phyloP scores from a whole-genome alignment of 2,888 invertebrate genomes.

The Epistrophella euchroma region DNA sequence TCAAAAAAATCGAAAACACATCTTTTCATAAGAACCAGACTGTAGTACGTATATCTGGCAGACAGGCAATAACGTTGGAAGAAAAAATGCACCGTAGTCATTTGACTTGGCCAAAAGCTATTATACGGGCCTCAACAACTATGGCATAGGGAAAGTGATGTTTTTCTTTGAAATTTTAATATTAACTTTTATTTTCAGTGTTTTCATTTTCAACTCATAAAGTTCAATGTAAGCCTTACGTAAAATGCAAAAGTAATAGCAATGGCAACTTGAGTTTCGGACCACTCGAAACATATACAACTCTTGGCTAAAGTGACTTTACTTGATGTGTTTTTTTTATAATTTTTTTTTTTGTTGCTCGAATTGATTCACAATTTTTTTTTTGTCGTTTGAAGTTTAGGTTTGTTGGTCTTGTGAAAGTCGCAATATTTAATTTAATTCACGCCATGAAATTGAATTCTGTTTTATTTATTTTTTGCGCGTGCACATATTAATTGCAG shows the following conservation, averaged over 20 bases:
- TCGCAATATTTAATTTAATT: constrained; percentile 49
- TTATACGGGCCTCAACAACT: constrained; percentile 23
- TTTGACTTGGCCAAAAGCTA: constrained; percentile 56
- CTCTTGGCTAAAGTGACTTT: constrained; percentile 33
- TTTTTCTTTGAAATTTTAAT: constrained; percentile 26
- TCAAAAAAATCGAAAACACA: not conserved
- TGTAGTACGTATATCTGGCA: constrained; percentile 34
- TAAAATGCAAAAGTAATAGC: constrained; percentile 69
- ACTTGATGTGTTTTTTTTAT: constrained; percentile 26
- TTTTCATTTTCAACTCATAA: constrained; percentile 70
- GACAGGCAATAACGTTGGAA: constrained; percentile 7
- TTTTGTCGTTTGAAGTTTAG: constrained; percentile 22
- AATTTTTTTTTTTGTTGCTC: constrained; percentile 31
- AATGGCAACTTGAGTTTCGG: constrained; percentile 56
- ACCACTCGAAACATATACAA: constrained; percentile 53
- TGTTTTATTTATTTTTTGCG: constrained; percentile 39
- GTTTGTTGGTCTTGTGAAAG: constrained; percentile 65
- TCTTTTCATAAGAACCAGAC: not conserved
- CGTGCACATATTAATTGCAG: constrained; percentile 35
- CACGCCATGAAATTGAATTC: constrained; percentile 27
- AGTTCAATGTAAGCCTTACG: constrained; percentile 77
- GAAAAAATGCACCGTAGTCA: constrained; percentile 48
- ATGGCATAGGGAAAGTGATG: constrained; percentile 66
- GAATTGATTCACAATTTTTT: constrained; percentile 40
- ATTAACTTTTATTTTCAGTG: constrained; percentile 57